Evolutionary conservation across 2,888 invertebrate species (phyloP).

Genomic region (Eupithecia centaureata): DNA sequence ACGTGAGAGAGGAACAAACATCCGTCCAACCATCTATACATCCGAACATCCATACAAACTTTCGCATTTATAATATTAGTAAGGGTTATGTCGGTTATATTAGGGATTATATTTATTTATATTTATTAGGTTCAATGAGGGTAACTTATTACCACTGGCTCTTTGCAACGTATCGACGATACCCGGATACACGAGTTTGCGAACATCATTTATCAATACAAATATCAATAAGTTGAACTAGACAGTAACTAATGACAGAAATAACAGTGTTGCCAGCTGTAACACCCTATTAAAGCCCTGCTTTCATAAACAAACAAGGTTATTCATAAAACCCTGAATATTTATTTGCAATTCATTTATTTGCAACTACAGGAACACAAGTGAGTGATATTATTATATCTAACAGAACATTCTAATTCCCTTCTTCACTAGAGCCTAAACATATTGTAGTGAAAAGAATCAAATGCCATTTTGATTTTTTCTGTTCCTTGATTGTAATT

Average conservation of each 20-base stretch:
- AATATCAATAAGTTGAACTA: slow-evolving; percentile 67
- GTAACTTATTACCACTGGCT: not conserved
- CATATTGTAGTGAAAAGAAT: not conserved
- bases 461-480: not conserved
- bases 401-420: not conserved
- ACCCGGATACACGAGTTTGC: slow-evolving; percentile 56
- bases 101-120: too few relatives aligned
- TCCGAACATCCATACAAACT: too few relatives aligned
- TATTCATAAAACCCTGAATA: not conserved
- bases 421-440: not conserved
- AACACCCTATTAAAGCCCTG: not conserved
- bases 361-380: not conserved
- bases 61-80: too few relatives aligned
- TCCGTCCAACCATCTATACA: too few relatives aligned
- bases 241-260: slow-evolving; percentile 1
- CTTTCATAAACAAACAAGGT: not conserved
- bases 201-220: slow-evolving; percentile 69
- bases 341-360: not conserved
- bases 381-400: not conserved
- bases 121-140: not conserved
- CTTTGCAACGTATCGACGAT: slow-evolving; percentile 13
- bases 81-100: too few relatives aligned
- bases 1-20: too few relatives aligned
- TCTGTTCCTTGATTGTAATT: too few relatives aligned
- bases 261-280: slow-evolving; percentile 1